Conservation (phyloP, 1,140 invertebrate species). For the Goniozus legneri region DNA sequence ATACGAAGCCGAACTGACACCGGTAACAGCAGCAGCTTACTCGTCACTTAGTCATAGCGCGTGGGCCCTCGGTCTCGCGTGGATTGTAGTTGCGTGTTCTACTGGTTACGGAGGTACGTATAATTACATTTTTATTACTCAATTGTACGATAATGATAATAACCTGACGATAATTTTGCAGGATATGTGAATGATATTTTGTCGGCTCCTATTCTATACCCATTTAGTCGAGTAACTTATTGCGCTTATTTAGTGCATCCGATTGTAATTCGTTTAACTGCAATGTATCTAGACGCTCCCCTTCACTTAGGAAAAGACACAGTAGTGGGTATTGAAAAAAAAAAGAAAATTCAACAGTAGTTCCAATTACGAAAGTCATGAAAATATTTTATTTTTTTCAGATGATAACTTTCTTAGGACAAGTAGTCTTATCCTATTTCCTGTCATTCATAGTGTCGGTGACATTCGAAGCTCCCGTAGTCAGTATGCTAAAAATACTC, state of each 20-base stretch:
- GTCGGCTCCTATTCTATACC: slow-evolving; percentile 74
- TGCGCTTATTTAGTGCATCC: slow-evolving; percentile 81
- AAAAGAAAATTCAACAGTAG: not conserved
- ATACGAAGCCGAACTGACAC: slow-evolving; percentile 67
- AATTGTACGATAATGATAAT: not conserved
- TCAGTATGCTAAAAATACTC: slow-evolving; percentile 79
- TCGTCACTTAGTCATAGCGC: slow-evolving; percentile 78
- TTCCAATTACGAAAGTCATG: not conserved
- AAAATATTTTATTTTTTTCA: slow-evolving; percentile 41
- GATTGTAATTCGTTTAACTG: slow-evolving; percentile 70
- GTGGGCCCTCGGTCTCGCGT: slow-evolving; percentile 78
- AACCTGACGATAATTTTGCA: slow-evolving; percentile 33
- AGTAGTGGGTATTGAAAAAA: slow-evolving; percentile 58
- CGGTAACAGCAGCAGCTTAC: slow-evolving; percentile 72
- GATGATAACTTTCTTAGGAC: slow-evolving; percentile 73
- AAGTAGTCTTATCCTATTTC: slow-evolving; percentile 71
- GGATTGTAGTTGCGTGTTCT: slow-evolving; percentile 86
- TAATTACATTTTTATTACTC: slow-evolving; percentile 5
- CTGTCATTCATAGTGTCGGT: slow-evolving; percentile 76
- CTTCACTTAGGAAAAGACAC: slow-evolving; percentile 73
- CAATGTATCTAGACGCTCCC: slow-evolving; percentile 74
- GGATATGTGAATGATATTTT: slow-evolving; percentile 70
- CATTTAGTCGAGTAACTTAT: slow-evolving; percentile 80
- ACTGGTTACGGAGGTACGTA: slow-evolving; percentile 77
- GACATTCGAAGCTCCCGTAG: slow-evolving; percentile 77